Conservation (phyloP, 2,888 invertebrate species). For the Lycocerus yunnanus region DNA sequence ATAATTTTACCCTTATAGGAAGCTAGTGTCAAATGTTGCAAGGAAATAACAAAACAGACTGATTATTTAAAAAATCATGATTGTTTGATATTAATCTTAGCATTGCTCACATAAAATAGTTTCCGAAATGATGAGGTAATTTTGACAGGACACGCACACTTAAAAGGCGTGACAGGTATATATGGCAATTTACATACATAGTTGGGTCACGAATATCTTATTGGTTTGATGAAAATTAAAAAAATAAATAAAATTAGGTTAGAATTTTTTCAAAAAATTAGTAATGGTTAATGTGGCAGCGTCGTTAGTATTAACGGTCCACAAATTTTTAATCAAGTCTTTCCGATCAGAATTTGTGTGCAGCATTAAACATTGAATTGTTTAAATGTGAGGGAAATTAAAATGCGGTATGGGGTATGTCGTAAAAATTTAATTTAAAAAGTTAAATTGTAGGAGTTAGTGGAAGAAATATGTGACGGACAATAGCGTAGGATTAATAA, state of each 20-base stretch:
- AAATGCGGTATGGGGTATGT: constrained; percentile 24
- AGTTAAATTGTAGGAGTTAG: constrained; percentile 7
- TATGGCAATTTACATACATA: constrained; percentile 45
- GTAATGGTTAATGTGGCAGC: constrained; percentile 38
- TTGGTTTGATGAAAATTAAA: constrained; percentile 7
- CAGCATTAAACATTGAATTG: constrained; percentile 45
- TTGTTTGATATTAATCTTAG: constrained; percentile 47
- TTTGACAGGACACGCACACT: constrained; percentile 48
- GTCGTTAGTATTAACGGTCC: constrained; percentile 48
- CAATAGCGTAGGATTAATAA: constrained; percentile 31
- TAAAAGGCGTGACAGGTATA: constrained; percentile 48
- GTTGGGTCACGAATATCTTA: constrained; percentile 38
- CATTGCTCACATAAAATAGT: constrained; percentile 45
- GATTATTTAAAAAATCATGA: constrained; percentile 42
- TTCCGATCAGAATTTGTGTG: constrained; percentile 46
- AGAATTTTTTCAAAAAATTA: background rate
- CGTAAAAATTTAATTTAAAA: constrained; percentile 38
- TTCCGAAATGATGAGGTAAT: constrained; percentile 49
- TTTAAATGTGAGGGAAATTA: constrained; percentile 45
- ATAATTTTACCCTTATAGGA: constrained; percentile 4
- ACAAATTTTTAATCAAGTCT: constrained; percentile 51
- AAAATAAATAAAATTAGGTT: constrained; percentile 18
- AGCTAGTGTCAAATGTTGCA: constrained; percentile 20
- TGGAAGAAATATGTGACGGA: constrained; percentile 11
- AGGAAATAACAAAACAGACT: constrained; percentile 18